Conservation (phyloP, 1,140 invertebrate species). For the Capitella teleta region DNA sequence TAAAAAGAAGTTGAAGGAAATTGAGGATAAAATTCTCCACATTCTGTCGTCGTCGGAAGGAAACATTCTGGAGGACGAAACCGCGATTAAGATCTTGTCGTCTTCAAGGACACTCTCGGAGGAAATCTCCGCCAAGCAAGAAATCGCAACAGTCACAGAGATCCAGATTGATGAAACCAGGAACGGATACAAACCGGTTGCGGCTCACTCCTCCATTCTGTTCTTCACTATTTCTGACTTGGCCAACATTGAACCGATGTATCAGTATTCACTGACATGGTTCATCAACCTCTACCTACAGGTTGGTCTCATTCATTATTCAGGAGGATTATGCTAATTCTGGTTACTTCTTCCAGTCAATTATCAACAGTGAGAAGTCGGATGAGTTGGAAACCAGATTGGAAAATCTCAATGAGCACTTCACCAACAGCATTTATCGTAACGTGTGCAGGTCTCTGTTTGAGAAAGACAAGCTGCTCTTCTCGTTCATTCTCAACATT, state of each 20-base stretch:
- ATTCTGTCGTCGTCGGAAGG: conserved; percentile 57
- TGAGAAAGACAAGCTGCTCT: conserved; percentile 43
- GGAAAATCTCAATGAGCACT: conserved; percentile 39
- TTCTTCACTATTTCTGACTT: conserved; percentile 44
- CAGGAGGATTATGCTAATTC: background rate
- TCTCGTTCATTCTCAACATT: conserved; percentile 40
- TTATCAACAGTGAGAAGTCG: conserved; percentile 34
- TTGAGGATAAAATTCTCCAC: conserved; percentile 86
- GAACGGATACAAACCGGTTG: conserved; percentile 40
- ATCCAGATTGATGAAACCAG: conserved; percentile 40
- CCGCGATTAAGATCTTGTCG: conserved; percentile 39
- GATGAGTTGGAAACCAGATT: conserved; percentile 35
- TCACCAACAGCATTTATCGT: conserved; percentile 40
- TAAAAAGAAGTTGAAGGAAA: conserved; percentile 66
- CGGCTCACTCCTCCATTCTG: conserved; percentile 39
- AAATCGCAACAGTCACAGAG: conserved; percentile 37
- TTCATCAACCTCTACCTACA: conserved; percentile 42
- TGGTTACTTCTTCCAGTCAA: conserved; percentile 28
- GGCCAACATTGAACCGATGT: conserved; percentile 43
- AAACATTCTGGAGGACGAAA: conserved; percentile 43
- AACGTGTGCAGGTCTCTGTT: conserved; percentile 43
- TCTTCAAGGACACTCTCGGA: conserved; percentile 39
- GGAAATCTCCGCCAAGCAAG: conserved; percentile 41
- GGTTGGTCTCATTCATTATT: conserved; percentile 20
- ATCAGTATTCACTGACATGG: conserved; percentile 43